Conservation (phyloP, 2,888 invertebrate species). For the Eilema caniola region DNA sequence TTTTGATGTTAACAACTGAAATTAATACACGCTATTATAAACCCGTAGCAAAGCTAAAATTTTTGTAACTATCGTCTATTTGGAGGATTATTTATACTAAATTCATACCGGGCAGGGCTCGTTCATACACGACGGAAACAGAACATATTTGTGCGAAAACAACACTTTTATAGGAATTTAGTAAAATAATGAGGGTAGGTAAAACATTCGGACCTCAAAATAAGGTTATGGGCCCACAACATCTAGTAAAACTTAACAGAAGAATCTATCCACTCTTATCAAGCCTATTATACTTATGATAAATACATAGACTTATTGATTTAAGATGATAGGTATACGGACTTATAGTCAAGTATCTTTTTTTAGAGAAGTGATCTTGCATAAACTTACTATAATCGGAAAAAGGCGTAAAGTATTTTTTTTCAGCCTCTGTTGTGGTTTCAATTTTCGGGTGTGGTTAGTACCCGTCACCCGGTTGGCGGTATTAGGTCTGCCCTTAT, state of each 20-base stretch:
- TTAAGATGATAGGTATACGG: conserved; percentile 30
- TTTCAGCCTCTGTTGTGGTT: neutral
- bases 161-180: conserved; percentile 43
- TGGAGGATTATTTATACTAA: conserved; percentile 58
- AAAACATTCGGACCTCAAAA: conserved; percentile 25
- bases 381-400: neutral
- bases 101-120: conserved; percentile 56
- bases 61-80: conserved; percentile 69
- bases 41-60: conserved; percentile 84
- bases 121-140: conserved; percentile 40
- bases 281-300: conserved; percentile 37
- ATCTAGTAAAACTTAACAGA: conserved; percentile 27
- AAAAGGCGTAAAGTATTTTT: neutral
- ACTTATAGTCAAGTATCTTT: conserved; percentile 20
- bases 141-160: conserved; percentile 62
- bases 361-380: neutral
- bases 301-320: conserved; percentile 43
- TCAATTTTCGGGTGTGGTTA: neutral
- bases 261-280: conserved; percentile 25
- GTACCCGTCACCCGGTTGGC: too few species aligned
- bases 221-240: conserved; percentile 16
- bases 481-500: too few species aligned
- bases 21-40: conserved; percentile 78
- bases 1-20: conserved; percentile 80
- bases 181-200: conserved; percentile 25